A percentile compares a stretch with the other conserved stretches of the same genome.
phyloP scores from a whole-genome alignment of 2,113 vertebrate species.

The Odocoileus virginianus region DNA sequence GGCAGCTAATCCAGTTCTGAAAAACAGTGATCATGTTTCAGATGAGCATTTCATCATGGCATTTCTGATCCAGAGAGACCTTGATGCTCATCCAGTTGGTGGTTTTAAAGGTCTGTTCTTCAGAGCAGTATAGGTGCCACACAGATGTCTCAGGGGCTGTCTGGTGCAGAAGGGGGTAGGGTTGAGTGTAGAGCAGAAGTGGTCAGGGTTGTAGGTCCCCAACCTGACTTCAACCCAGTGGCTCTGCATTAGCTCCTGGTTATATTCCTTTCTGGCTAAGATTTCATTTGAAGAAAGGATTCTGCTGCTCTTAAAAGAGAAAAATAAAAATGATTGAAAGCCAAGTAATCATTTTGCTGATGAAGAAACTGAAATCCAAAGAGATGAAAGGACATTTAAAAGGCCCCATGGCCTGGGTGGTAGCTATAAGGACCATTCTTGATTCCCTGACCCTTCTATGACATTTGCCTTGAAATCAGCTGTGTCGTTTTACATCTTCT shows the following conservation, averaged over 20 bases:
- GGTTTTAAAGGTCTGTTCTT: not conserved
- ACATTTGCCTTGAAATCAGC: not conserved
- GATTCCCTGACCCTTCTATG: not conserved
- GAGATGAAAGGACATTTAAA: not conserved
- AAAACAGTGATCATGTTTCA: not conserved
- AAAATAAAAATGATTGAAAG: not conserved
- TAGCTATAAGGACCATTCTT: not conserved
- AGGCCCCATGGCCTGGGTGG: not conserved
- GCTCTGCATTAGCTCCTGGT: not conserved
- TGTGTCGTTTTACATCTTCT: not conserved
- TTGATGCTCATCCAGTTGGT: not conserved
- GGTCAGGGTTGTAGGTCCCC: not conserved
- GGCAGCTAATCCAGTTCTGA: not conserved
- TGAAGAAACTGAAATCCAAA: not conserved
- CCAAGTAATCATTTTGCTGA: not conserved
- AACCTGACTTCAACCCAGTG: not conserved
- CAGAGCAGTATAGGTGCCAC: not conserved
- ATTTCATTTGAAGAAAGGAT: not conserved
- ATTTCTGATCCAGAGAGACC: conserved; percentile 21
- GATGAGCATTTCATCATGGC: not conserved
- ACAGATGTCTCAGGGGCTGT: not conserved
- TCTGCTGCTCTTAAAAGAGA: not conserved
- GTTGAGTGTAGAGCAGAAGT: not conserved
- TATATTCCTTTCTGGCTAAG: not conserved
- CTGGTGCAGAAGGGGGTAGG: not conserved